Evolutionary conservation across 2,888 invertebrate genomes (phyloP), one percentile per base, ranked within the genome.

Genomic region (Allygus modestus): DNA sequence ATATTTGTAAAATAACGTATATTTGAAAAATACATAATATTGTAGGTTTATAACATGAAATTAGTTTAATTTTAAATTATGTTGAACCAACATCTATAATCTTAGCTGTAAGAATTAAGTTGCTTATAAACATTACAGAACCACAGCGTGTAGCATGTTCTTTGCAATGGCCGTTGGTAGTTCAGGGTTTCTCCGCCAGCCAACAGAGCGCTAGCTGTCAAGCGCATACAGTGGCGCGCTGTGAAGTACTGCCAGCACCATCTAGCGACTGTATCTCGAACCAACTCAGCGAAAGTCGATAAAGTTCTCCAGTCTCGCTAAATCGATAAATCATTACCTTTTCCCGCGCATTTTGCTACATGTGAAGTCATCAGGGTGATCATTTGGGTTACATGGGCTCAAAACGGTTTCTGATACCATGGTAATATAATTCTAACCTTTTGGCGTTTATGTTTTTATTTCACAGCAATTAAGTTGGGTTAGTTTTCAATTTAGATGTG

Each of bases 211-310:
- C 79, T 58, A 79, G 79, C 58, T 17, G 37, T 58, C 79, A 51
- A 20, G 31, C 58, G 58, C 43, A 58, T 79, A 79, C 79, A 79
- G 31, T 17, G 33, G 37, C 9, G 43, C 51, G 77, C 51, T 79
- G 79, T 79, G 58, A 26, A 33, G 26, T 79, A 23, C 79, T 31
- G 31, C 33, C 79, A 79, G 37, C 54, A 37, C 51, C n/a, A 79
- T 37, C 79, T 79, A n/a, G 33, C 54, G 79, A 58, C 79, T 79
- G 31, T 79, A 79, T 79, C 79, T n/a, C 15, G 17, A 79, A 79
- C 79, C 51, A 79, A 58, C 79, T 33, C 58, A 4, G 17, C 46
- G 12, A 23, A 77, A 7, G 54, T 69, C 69, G 69, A 69, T 69
- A 69, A 31, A 69, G 4, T 31, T 31, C 73, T 37, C 69, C 33